A percentile compares a stretch with the other conserved stretches of the same genome.
Conservation (phyloP, 2,797 vertebrate species). For the Cetoscarus ocellatus region DNA sequence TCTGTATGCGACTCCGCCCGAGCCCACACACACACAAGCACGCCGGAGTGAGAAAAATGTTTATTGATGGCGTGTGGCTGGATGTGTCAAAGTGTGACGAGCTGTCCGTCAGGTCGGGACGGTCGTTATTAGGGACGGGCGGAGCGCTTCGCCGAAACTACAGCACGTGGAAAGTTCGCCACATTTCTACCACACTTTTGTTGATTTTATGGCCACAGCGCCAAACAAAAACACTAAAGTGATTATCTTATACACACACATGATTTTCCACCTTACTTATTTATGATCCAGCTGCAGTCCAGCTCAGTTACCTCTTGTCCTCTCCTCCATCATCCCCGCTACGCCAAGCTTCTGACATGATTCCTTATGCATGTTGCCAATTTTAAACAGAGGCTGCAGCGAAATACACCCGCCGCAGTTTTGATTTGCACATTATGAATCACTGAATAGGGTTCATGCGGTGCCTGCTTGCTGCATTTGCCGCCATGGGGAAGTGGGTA, state of each 20-base stretch:
- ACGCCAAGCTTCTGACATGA: conserved; percentile 47
- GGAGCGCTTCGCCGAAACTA: conserved; percentile 9
- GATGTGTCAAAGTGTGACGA: conserved; percentile 48
- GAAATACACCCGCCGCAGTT: conserved; percentile 56
- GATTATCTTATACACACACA: neutral
- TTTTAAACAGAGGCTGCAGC: conserved; percentile 27
- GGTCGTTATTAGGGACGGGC: conserved; percentile 56
- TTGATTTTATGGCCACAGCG: neutral
- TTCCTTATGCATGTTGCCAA: conserved; percentile 59
- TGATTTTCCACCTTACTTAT: conserved; percentile 44
- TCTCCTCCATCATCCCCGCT: conserved; percentile 50
- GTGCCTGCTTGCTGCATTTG: conserved; percentile 40
- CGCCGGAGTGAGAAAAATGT: conserved; percentile 60
- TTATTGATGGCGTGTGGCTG: conserved; percentile 66
- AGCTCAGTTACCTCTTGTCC: conserved; percentile 60
- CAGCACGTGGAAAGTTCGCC: conserved; percentile 10
- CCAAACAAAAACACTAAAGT: neutral
- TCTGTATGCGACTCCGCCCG: conserved; percentile 39
- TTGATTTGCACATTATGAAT: conserved; percentile 48
- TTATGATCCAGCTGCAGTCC: conserved; percentile 50
- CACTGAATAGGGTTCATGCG: conserved; percentile 38
- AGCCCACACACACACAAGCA: conserved; percentile 2
- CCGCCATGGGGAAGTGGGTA: conserved; percentile 39
- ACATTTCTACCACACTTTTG: neutral
- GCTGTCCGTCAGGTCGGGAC: conserved; percentile 64